phyloP scores from a whole-genome alignment of 30 jellyfish, hydroid and myxozoan genomes.

The Rhopilema esculentum region DNA sequence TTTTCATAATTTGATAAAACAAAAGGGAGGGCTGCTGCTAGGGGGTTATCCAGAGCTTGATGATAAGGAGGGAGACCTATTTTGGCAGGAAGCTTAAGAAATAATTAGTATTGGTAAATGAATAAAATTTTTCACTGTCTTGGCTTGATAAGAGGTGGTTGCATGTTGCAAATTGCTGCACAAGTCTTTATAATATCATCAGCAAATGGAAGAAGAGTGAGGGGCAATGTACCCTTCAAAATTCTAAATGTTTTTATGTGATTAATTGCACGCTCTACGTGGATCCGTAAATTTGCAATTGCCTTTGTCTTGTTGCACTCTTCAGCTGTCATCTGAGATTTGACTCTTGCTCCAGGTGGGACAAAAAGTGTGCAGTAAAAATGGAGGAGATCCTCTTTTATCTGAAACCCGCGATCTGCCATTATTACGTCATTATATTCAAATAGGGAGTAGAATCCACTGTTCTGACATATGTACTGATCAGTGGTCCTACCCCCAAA shows the following conservation, averaged over 20 bases:
- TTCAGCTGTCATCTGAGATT: slow-evolving; percentile 28
- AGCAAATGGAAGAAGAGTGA: slow-evolving; percentile 45
- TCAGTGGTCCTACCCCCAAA: slow-evolving; percentile 75
- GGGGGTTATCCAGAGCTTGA: too few relatives aligned
- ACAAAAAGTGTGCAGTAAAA: slow-evolving; percentile 33
- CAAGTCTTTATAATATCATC: slow-evolving; percentile 59
- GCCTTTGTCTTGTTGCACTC: slow-evolving; percentile 61
- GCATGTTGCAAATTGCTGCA: slow-evolving; percentile 52
- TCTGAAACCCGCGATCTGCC: slow-evolving; percentile 79
- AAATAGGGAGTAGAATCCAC: slow-evolving; percentile 52
- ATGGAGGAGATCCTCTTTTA: slow-evolving; percentile 67
- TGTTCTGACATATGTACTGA: slow-evolving; percentile 21
- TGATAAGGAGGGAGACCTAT: too few relatives aligned
- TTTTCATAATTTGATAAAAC: too few relatives aligned
- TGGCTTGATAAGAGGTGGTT: slow-evolving; percentile 31
- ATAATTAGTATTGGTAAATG: too few relatives aligned
- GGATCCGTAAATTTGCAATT: slow-evolving; percentile 70
- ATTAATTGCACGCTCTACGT: slow-evolving; percentile 77
- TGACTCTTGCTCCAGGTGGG: slow-evolving; percentile 74
- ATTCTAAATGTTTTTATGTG: slow-evolving; percentile 66
- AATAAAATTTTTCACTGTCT: too few relatives aligned
- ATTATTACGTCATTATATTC: slow-evolving; percentile 64
- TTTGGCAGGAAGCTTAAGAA: too few relatives aligned
- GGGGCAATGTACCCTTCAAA: slow-evolving; percentile 42
- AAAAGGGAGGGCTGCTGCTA: too few relatives aligned